A percentile compares a stretch with the other conserved stretches of the same genome.
Evolutionary conservation across 1,140 invertebrate genomes (phyloP).

Genomic region (Pogonomyrmex californicus): DNA sequence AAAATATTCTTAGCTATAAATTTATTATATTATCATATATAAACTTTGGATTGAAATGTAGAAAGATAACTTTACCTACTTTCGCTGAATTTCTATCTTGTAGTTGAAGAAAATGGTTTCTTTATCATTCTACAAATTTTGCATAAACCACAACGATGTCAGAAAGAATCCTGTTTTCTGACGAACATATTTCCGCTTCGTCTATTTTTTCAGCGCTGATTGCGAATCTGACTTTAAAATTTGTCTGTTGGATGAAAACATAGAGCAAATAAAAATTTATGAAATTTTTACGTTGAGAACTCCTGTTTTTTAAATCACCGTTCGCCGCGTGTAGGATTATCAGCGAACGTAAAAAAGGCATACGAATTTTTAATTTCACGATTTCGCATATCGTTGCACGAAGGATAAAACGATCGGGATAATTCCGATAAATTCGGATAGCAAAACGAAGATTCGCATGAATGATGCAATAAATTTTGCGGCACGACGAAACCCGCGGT

Average conservation of each 20-base stretch:
- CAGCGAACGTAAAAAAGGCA: slow-evolving; percentile 12
- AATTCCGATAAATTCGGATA: slow-evolving; percentile 6
- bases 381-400: slow-evolving; percentile 26
- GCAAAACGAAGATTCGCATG: slow-evolving; percentile 47
- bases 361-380: slow-evolving; percentile 50
- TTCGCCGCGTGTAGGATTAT: slow-evolving; percentile 40
- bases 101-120: slow-evolving; percentile 10
- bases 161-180: slow-evolving; percentile 7
- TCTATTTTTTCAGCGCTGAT: slow-evolving; percentile 38
- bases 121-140: slow-evolving; percentile 27
- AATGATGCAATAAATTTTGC: slow-evolving; percentile 54
- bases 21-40: not conserved
- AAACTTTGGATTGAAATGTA: not conserved
- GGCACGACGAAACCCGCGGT: slow-evolving; percentile 1
- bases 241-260: slow-evolving; percentile 19
- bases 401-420: slow-evolving; percentile 9
- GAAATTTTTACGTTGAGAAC: slow-evolving; percentile 31
- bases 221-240: slow-evolving; percentile 61
- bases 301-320: not conserved
- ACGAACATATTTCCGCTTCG: slow-evolving; percentile 50
- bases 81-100: slow-evolving; percentile 34
- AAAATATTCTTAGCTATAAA: not conserved
- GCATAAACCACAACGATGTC: slow-evolving; percentile 11
- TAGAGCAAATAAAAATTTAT: slow-evolving; percentile 46
- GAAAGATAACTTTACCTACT: slow-evolving; percentile 13